Percentiles rank a stretch among this genome's conserved stretches.
Conservation (phyloP, 2,797 vertebrate species). For the Eospalax fontanierii region DNA sequence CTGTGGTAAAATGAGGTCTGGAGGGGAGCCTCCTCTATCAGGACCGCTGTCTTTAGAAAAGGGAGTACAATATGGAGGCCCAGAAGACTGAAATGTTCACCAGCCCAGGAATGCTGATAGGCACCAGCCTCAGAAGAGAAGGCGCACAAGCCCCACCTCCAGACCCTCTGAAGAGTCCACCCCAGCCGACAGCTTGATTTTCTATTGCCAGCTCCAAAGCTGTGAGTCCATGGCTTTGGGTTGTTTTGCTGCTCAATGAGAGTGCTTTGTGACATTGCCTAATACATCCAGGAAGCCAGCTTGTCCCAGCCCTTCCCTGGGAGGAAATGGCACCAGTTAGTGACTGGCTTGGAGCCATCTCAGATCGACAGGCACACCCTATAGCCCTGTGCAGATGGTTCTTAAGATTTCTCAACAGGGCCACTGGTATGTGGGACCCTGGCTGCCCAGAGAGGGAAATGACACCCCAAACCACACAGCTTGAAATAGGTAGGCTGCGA, state of each 20-base stretch:
- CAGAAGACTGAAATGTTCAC: rapidly evolving
- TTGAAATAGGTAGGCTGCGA: not conserved
- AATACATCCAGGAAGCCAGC: not conserved
- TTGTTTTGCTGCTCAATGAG: rapidly evolving
- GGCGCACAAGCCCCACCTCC: not conserved
- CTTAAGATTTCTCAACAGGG: not conserved
- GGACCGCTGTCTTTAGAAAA: not conserved
- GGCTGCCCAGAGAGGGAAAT: not conserved
- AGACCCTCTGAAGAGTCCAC: rapidly evolving
- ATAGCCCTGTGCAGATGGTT: not conserved
- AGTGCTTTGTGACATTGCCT: not conserved
- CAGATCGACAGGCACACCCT: not conserved
- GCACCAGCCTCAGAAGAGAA: not conserved
- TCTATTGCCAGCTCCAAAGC: not conserved
- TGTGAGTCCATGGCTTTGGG: rapidly evolving
- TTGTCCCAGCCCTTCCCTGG: not conserved
- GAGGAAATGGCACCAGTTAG: rapidly evolving
- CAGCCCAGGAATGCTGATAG: not conserved
- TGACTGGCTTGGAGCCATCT: not conserved
- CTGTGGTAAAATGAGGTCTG: not conserved
- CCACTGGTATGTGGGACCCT: not conserved
- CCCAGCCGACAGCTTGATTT: rapidly evolving
- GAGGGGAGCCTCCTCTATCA: not conserved
- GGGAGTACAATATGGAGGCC: rapidly evolving
- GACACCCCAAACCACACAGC: rapidly evolving